Conservation (phyloP, 2,113 vertebrate genomes). For the Austrofundulus limnaeus region DNA sequence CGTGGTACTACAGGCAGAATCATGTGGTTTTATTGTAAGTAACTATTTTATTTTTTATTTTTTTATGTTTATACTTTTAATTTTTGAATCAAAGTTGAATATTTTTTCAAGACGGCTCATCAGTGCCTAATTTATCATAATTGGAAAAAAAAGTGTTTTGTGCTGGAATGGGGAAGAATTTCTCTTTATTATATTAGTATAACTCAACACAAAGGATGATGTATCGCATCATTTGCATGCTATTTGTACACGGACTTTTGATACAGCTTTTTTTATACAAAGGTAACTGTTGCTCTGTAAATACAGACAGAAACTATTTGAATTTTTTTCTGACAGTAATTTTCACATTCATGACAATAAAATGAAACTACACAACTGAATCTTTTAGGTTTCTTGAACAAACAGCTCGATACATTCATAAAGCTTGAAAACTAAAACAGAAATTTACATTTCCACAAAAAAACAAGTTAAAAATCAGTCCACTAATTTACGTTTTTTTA, state of each 20-base stretch:
- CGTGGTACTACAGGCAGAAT: not conserved
- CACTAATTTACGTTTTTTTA: too few relatives aligned
- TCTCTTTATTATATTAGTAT: slow-evolving; percentile 14
- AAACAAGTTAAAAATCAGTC: too few relatives aligned
- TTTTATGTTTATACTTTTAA: not conserved
- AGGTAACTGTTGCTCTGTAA: slow-evolving; percentile 84
- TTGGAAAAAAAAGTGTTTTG: slow-evolving; percentile 9
- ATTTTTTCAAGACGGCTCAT: slow-evolving; percentile 6
- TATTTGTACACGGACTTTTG: slow-evolving; percentile 88
- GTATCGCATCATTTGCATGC: slow-evolving; percentile 73
- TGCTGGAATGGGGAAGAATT: slow-evolving; percentile 39
- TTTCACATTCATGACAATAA: not conserved
- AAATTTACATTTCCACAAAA: too few relatives aligned
- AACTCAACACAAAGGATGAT: slow-evolving; percentile 23
- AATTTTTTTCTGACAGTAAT: slow-evolving; percentile 21
- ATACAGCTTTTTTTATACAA: slow-evolving; percentile 84
- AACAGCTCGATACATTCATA: slow-evolving; percentile 2
- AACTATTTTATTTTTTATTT: not conserved
- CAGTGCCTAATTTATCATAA: slow-evolving; percentile 14
- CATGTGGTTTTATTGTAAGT: not conserved
- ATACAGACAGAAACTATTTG: slow-evolving; percentile 83
- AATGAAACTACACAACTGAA: not conserved
- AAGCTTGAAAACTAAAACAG: too few relatives aligned
- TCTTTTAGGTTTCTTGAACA: slow-evolving; percentile 25
- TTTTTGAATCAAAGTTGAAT: not conserved